phyloP scores from a whole-genome alignment of 2,888 invertebrate genomes.

The Liodrosophila aerea region DNA sequence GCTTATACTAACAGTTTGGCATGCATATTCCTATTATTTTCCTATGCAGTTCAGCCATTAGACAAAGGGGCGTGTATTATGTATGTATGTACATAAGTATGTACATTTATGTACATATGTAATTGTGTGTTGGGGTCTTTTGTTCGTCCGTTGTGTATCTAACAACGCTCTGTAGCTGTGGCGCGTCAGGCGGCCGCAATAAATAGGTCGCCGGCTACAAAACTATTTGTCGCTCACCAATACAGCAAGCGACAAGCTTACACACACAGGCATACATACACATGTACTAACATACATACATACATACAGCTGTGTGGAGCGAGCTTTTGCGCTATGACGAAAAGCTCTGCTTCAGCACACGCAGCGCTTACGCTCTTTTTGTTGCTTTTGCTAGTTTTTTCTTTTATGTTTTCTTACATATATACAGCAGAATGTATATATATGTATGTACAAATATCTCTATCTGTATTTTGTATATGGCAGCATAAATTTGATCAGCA shows the following conservation, averaged over 20 bases:
- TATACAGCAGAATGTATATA: neutral
- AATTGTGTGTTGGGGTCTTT: constrained; percentile 5
- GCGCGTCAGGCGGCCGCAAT: constrained; percentile 28
- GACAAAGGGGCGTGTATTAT: constrained; percentile 24
- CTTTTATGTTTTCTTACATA: constrained; percentile 1
- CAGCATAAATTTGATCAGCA: constrained; percentile 36
- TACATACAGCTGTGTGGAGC: neutral
- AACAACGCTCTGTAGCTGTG: constrained; percentile 25
- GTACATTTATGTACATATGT: neutral
- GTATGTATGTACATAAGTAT: neutral
- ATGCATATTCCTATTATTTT: constrained; percentile 14
- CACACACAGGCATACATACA: constrained; percentile 6
- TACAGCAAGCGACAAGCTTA: constrained; percentile 36
- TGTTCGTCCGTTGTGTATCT: constrained; percentile 35
- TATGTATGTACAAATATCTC: too few relatives aligned
- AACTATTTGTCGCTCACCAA: constrained; percentile 47
- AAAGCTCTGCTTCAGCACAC: constrained; percentile 9
- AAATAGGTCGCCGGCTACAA: constrained; percentile 70
- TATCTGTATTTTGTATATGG: constrained; percentile 10
- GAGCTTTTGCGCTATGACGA: constrained; percentile 31
- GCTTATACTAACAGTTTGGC: constrained; percentile 14
- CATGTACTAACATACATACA: neutral
- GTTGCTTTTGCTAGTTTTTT: constrained; percentile 7
- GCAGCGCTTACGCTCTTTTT: neutral
- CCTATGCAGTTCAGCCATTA: constrained; percentile 11